phyloP scores from a whole-genome alignment of 2,888 invertebrate genomes.

The Cephus spinipes region DNA sequence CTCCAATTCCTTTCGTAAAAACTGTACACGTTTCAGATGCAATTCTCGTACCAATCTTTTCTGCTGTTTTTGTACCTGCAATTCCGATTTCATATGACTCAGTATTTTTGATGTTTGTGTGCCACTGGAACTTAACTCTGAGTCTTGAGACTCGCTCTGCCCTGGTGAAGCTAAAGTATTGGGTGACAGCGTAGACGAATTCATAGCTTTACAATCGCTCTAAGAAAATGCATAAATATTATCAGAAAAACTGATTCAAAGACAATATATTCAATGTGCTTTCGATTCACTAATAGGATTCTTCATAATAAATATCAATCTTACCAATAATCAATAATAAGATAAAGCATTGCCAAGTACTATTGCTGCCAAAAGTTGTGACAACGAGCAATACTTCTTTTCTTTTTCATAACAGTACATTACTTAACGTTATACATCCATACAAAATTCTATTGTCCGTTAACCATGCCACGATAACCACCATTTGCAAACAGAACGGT shows the following conservation, averaged over 20 bases:
- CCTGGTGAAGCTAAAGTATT: constrained; percentile 51
- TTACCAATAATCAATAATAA: not conserved
- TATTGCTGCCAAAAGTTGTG: not conserved
- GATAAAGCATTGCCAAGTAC: not conserved
- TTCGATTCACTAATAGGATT: too few relatives aligned
- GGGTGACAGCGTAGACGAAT: constrained; percentile 57
- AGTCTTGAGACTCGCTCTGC: constrained; percentile 58
- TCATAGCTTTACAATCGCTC: constrained; percentile 47
- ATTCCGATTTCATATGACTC: constrained; percentile 70
- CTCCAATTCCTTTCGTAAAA: constrained; percentile 80
- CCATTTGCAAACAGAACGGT: not conserved
- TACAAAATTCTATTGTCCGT: not conserved
- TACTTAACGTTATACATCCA: not conserved
- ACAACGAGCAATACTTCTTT: not conserved
- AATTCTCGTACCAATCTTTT: constrained; percentile 74
- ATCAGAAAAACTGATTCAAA: not conserved
- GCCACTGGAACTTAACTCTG: constrained; percentile 49
- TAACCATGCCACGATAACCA: not conserved
- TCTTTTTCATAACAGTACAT: not conserved
- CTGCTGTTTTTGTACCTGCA: constrained; percentile 70
- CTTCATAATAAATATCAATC: not conserved
- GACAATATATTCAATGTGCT: not conserved
- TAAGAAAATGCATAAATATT: not conserved
- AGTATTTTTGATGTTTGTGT: constrained; percentile 63
- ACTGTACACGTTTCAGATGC: constrained; percentile 78